These are phyloP conservation scores for Procavia capensis DNA, from an alignment of 2,113 vertebrate species.

Conservation along the genomic window DNA sequence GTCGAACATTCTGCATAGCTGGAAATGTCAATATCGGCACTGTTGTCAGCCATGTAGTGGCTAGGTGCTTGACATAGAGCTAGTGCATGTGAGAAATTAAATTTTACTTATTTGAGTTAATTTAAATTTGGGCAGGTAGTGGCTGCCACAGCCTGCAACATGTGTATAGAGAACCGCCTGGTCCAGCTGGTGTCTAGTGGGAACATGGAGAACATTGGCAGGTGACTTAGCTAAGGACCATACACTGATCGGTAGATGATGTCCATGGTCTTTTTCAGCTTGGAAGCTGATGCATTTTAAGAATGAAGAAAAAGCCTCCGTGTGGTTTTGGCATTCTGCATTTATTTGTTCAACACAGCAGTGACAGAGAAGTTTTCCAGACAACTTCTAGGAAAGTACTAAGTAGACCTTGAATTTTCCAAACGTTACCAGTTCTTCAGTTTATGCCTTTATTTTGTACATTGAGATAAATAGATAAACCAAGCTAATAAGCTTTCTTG, in stretches of 20 bases:
- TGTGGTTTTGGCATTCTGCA: not conserved
- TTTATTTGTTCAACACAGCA: not conserved
- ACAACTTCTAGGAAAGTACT: not conserved
- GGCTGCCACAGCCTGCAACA: not conserved
- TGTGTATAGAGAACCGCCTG: not conserved
- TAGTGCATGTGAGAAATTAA: not conserved
- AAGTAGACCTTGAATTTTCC: not conserved
- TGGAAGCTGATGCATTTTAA: not conserved
- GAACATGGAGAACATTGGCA: not conserved
- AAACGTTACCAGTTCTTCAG: not conserved
- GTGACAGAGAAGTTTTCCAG: not conserved
- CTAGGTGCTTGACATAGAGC: not conserved
- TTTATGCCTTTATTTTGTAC: not conserved
- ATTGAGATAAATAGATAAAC: constrained; percentile 14
- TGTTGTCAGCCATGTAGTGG: not conserved
- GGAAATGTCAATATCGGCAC: not conserved
- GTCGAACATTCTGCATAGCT: not conserved
- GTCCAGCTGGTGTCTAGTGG: not conserved
- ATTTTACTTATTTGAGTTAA: not conserved
- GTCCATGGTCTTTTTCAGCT: not conserved
- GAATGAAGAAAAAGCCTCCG: not conserved
- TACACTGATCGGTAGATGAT: not conserved
- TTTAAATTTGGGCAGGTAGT: not conserved
- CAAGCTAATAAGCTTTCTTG: not conserved
- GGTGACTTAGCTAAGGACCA: not conserved